Evolutionary conservation across 2,888 invertebrate species (phyloP).

Genomic region (Meliscaeva auricollis): DNA sequence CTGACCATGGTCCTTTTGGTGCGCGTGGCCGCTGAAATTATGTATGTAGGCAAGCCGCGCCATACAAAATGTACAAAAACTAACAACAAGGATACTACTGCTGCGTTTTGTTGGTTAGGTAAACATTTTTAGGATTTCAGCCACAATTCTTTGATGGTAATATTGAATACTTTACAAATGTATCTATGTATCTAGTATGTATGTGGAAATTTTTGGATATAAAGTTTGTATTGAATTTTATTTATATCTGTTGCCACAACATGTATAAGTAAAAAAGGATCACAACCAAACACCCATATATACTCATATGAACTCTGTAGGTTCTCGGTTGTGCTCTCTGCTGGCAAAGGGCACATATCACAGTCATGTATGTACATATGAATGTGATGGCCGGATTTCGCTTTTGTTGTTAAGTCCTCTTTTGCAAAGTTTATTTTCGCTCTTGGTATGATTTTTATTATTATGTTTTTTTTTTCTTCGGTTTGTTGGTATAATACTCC

Average conservation of each 20-base stretch:
- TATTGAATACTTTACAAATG: constrained; percentile 64
- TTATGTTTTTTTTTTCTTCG: constrained; percentile 16
- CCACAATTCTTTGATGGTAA: constrained; percentile 40
- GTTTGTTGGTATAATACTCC: constrained; percentile 33
- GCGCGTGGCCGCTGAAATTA: constrained; percentile 70
- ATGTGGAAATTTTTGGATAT: constrained; percentile 65
- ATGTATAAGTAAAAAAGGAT: constrained; percentile 67
- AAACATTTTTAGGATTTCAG: constrained; percentile 73
- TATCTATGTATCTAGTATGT: constrained; percentile 41
- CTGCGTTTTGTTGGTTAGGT: constrained; percentile 68
- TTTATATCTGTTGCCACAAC: constrained; percentile 68
- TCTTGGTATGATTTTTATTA: constrained; percentile 38
- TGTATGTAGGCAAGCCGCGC: constrained; percentile 39
- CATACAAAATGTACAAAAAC: constrained; percentile 44
- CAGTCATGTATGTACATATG: constrained; percentile 7
- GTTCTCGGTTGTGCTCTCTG: constrained; percentile 24
- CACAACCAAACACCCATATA: constrained; percentile 53
- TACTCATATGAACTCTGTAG: constrained; percentile 42
- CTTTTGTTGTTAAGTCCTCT: constrained; percentile 72
- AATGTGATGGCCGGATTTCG: constrained; percentile 59
- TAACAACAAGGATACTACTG: constrained; percentile 57
- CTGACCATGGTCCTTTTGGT: constrained; percentile 20
- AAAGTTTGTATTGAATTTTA: constrained; percentile 74
- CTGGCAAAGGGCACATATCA: constrained; percentile 59
- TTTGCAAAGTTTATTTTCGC: constrained; percentile 66